Conservation (phyloP, 92 coral and sea anemone species). For the Nematostella vectensis region DNA sequence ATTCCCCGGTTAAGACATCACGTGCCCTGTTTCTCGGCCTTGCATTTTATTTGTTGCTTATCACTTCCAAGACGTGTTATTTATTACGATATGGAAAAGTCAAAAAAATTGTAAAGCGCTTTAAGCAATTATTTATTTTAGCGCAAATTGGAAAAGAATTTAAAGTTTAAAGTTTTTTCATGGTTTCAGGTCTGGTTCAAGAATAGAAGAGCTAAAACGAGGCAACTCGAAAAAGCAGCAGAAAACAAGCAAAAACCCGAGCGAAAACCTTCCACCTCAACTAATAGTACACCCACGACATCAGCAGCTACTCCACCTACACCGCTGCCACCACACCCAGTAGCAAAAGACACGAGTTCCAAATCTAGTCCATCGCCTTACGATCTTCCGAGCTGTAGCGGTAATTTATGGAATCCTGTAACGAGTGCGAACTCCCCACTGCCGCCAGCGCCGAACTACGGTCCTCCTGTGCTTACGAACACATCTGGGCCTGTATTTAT, state of each 20-base stretch:
- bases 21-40: too few species aligned
- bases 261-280: constrained; percentile 57
- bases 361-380: constrained; percentile 65
- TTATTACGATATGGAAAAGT: too few species aligned
- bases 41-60: too few species aligned
- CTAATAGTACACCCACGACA: constrained; percentile 5
- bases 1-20: constrained; percentile 1
- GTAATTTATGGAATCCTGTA: constrained; percentile 51
- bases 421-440: constrained; percentile 37
- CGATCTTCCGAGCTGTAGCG: constrained; percentile 70
- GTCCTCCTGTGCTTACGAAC: constrained; percentile 74
- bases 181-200: constrained; percentile 97
- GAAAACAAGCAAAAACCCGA: constrained; percentile 68
- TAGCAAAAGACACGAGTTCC: constrained; percentile 30
- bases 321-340: constrained; percentile 15
- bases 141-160: too few species aligned
- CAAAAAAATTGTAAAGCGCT: too few species aligned
- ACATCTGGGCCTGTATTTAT: constrained; percentile 84
- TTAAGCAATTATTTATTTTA: too few species aligned
- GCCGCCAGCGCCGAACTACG: constrained; percentile 45
- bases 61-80: too few species aligned
- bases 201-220: constrained; percentile 93
- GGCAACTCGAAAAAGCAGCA: constrained; percentile 79
- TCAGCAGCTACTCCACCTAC: constrained; percentile 20
- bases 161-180: too few species aligned